phyloP scores from a whole-genome alignment of 1,140 invertebrate genomes.

The Littorina saxatilis region DNA sequence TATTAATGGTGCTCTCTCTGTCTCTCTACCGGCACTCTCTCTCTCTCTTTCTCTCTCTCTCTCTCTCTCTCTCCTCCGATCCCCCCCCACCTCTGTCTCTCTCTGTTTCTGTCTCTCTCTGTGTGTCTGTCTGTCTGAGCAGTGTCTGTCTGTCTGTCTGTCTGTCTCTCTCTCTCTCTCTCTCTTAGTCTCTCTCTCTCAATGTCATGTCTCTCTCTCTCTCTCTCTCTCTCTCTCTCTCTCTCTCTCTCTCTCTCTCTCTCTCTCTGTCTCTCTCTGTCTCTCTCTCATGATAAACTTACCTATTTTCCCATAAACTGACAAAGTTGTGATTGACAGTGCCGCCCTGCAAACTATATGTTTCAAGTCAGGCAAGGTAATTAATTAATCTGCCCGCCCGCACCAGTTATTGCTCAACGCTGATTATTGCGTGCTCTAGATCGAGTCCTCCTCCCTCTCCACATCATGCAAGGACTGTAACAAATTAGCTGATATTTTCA shows the following conservation, averaged over 20 bases:
- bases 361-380: not conserved
- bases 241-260: slow-evolving; percentile 85
- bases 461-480: too few species aligned
- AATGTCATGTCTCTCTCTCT: slow-evolving; percentile 68
- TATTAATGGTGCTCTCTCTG: too few species aligned
- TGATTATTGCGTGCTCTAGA: too few species aligned
- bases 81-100: slow-evolving; percentile 15
- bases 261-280: slow-evolving; percentile 5
- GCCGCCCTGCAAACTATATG: not conserved
- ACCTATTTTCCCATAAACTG: too few species aligned
- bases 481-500: too few species aligned
- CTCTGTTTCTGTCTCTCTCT: not conserved
- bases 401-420: too few species aligned
- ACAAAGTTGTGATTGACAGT: not conserved
- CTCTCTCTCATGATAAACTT: too few species aligned
- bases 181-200: slow-evolving; percentile 80
- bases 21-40: too few species aligned
- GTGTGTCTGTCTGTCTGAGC: not conserved
- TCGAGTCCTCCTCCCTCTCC: too few species aligned
- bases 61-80: not conserved
- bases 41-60: too few species aligned
- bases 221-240: slow-evolving; percentile 83
- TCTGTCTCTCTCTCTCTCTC: too few species aligned
- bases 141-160: not conserved
- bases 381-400: too few species aligned